phyloP scores from a whole-genome alignment of 53 echinoderm and acorn worm genomes.

The Patiria pectinifera region DNA sequence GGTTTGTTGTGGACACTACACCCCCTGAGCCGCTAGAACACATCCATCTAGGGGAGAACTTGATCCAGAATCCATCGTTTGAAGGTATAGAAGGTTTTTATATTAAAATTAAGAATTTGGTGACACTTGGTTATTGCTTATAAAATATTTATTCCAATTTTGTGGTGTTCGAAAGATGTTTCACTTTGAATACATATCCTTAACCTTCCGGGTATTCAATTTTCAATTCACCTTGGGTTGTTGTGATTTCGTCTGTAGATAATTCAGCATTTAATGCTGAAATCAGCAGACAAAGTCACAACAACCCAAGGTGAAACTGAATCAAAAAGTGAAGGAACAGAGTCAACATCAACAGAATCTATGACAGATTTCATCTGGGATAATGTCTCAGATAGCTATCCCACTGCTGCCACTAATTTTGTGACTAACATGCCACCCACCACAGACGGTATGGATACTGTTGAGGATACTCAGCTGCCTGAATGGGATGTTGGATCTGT shows the following conservation, averaged over 20 bases:
- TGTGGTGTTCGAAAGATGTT: too few species aligned
- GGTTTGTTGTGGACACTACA: slow-evolving; percentile 52
- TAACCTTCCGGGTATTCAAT: background rate
- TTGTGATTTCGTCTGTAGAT: too few species aligned
- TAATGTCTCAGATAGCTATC: background rate
- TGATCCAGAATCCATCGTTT: slow-evolving; percentile 67
- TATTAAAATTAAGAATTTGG: background rate
- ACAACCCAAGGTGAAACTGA: background rate
- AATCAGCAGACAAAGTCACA: background rate
- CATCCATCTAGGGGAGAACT: slow-evolving; percentile 29
- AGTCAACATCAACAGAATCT: background rate
- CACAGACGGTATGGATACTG: background rate
- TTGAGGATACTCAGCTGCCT: background rate
- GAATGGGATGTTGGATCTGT: background rate
- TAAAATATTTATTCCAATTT: too few species aligned
- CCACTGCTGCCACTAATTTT: background rate
- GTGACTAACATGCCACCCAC: background rate
- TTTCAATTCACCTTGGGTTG: too few species aligned
- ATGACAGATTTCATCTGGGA: background rate
- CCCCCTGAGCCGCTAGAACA: slow-evolving; percentile 34
- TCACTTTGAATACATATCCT: too few species aligned
- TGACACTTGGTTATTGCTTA: too few species aligned
- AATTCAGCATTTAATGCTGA: background rate
- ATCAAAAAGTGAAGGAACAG: too few species aligned
- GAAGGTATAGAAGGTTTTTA: background rate